These are phyloP conservation scores for Brachionus calyciflorus DNA, from an alignment of 1,140 invertebrate genomes.

Conservation along the genomic window DNA sequence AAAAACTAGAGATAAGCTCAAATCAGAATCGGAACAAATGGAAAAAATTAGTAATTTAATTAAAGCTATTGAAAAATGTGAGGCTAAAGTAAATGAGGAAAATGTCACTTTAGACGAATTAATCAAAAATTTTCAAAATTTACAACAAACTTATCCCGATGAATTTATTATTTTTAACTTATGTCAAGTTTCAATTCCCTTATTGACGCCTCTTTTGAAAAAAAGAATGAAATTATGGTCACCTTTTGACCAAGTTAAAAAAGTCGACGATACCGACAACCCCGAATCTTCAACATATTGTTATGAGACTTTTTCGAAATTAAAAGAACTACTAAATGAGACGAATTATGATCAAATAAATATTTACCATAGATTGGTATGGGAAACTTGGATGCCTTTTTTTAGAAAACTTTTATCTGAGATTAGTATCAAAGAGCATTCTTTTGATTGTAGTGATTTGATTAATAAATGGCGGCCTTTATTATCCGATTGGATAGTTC, in stretches of 20 bases:
- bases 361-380: slow-evolving; percentile 75
- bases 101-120: not conserved
- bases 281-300: not conserved
- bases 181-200: not conserved
- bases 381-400: slow-evolving; percentile 83
- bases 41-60: slow-evolving; percentile 72
- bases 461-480: slow-evolving; percentile 76
- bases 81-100: not conserved
- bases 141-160: slow-evolving; percentile 5
- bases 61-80: slow-evolving; percentile 67
- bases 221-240: not conserved
- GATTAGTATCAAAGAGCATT: slow-evolving; percentile 63
- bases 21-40: slow-evolving; percentile 73
- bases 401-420: slow-evolving; percentile 70
- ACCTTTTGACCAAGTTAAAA: not conserved
- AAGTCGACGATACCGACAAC: slow-evolving; percentile 47
- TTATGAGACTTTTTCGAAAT: not conserved
- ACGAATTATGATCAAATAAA: slow-evolving; percentile 62
- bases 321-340: slow-evolving; percentile 18
- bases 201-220: not conserved
- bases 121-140: not conserved
- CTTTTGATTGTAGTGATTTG: slow-evolving; percentile 72
- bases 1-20: slow-evolving; percentile 69
- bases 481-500: slow-evolving; percentile 76
- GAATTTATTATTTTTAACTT: slow-evolving; percentile 42